Base-by-base conservation (phyloP, 2,113 vertebrate species). In the Heterocephalus glaber region DNA sequence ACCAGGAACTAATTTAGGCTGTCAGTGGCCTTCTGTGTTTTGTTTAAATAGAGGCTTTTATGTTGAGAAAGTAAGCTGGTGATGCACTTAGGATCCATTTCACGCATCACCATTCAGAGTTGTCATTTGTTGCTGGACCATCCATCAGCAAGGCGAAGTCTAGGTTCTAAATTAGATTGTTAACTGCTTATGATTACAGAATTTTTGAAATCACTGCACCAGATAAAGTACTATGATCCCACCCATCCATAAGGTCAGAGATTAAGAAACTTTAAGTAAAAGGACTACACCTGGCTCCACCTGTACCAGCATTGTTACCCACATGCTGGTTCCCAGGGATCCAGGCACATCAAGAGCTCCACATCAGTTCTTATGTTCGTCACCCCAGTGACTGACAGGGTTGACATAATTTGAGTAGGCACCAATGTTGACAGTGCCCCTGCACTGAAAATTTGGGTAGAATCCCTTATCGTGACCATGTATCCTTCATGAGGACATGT, bases 391-490 rank as follows among this genome's bases (percentile, higher is more conserved):
- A 35, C 80, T 85, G 56, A 61, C 2, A 74, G 12, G 7, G 20
- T n/a, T 96, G 94, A 52, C 33, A n/a, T 74, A 41, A 16, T 52
- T 76, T 90, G 52, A 68, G 26, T 58, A 61, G 81, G n/a, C 1
- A 91, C 38, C 86, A 74, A n/a, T 94, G 92, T 89, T 95, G 91
- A 95, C 30, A 89, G 84, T 84, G 5, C 70, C 72, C 26, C 26
- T 92, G 54, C 28, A 33, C 68, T 41, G 86, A 92, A 93, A 92
- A 87, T 60, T 90, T 96, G 65, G 86, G 11, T 49, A 83, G 92
- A 74, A 93, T 89, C 47, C 44, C n/a, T 94, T 96, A 26, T 89
- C 70, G 84, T 96, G 84, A 95, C 92, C 92, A 95, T 81, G 81
- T 83, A 88, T 93, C 95, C 76, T 83, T 60, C 0, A 87, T 77